phyloP scores from a whole-genome alignment of 2,797 vertebrate species.

The Ispidina lecontei region DNA sequence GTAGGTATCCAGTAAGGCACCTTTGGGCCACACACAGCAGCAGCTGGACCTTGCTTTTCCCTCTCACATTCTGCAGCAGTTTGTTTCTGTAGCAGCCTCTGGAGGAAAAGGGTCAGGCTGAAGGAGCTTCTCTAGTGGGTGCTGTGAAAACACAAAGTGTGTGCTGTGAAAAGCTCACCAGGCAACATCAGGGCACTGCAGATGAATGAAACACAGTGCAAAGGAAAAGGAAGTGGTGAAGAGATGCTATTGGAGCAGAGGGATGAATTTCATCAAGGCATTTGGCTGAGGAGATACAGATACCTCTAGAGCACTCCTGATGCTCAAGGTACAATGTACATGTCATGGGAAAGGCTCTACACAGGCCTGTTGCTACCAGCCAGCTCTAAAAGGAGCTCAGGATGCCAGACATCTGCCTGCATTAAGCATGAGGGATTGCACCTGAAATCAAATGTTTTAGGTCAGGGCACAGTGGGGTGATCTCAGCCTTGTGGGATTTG shows the following conservation, averaged over 20 bases:
- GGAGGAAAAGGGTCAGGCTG: neutral
- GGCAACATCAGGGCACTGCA: neutral
- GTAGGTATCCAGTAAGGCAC: neutral
- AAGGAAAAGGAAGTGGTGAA: neutral
- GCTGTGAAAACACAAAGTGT: neutral
- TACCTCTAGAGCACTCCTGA: neutral
- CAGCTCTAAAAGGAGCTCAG: neutral
- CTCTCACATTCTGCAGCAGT: neutral
- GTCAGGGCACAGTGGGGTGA: neutral
- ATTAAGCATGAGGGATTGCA: neutral
- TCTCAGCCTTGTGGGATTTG: neutral
- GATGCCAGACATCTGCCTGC: neutral
- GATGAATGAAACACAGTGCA: neutral
- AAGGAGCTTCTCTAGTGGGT: neutral
- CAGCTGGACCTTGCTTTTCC: neutral
- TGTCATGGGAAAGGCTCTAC: neutral
- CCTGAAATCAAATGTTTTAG: neutral
- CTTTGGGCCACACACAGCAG: neutral
- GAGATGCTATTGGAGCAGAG: neutral
- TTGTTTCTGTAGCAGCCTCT: neutral
- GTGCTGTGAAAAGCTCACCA: neutral
- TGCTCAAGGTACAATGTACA: fast-evolving
- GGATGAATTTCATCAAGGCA: neutral
- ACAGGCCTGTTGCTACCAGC: neutral
- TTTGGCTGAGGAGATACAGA: neutral